Evolutionary conservation across 92 coral and sea anemone genomes (phyloP).

Genomic region (Zoanthus solanderi): DNA sequence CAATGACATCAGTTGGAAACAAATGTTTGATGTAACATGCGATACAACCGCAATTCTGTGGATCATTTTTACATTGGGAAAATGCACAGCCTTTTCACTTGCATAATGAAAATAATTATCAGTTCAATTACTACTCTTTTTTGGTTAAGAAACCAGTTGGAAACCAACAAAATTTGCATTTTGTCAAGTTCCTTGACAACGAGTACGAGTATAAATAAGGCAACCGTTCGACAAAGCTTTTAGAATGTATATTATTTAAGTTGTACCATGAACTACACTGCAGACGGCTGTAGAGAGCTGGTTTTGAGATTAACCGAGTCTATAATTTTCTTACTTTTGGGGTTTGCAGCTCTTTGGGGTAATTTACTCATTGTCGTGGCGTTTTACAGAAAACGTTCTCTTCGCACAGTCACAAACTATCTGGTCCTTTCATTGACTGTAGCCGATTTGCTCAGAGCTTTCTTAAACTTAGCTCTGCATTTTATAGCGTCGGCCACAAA

Average conservation of each 20-base stretch:
- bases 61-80: too few relatives aligned
- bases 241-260: not conserved
- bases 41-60: too few relatives aligned
- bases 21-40: too few relatives aligned
- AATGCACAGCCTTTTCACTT: too few relatives aligned
- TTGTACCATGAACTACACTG: not conserved
- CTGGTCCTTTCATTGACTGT: conserved; percentile 23
- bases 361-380: not conserved
- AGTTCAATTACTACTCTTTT: too few relatives aligned
- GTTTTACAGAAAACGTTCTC: conserved; percentile 24
- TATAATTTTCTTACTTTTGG: not conserved
- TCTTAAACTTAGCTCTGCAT: not conserved
- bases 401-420: conserved; percentile 13
- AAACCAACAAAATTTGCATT: not conserved
- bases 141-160: not conserved
- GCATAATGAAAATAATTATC: too few relatives aligned
- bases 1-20: too few relatives aligned
- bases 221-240: not conserved
- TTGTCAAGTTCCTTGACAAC: not conserved
- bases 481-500: not conserved
- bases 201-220: not conserved
- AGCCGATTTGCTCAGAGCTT: conserved; percentile 8
- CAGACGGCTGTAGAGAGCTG: not conserved
- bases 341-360: not conserved
- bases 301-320: not conserved